Evolutionary conservation across 2,113 vertebrate species (phyloP), one percentile per base, ranked within the genome.

Genomic region (Anoura caudifer): DNA sequence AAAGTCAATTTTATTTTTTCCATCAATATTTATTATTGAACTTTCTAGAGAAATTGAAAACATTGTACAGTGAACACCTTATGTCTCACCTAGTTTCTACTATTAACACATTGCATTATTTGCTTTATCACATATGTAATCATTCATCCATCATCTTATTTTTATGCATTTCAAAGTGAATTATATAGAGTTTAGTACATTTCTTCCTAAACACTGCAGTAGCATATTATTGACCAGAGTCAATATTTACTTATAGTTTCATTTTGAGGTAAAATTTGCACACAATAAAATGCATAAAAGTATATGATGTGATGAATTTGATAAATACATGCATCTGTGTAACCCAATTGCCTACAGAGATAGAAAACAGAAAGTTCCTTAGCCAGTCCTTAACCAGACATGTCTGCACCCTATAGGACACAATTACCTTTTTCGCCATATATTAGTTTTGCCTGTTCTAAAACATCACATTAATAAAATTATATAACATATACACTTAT

Each of bases 171-270:
- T 80, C 26, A 54, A 75, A 76, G 59, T 92, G 41, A 63, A 82
- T 77, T 82, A 5, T 82, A 7, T 8, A 79, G 22, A 43, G 3
- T 47, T 87, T 50, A 83, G 65, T 77, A 90, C 5, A 36, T 83
- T 95, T 90, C 22, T 59, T 14, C 28, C 15, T 87, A 87, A 92
- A 24, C 92, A 87, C 1, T 90, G 38, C 86, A 91, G 38, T 72
- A 41, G 15, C 5, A 17, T 76, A 81, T 70, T 41, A 80, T 90
- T 91, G 88, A n/a, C 41, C 38, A 63, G 31, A 91, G 26, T 85
- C 88, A 61, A 54, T 61, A 95, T 85, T 91, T 90, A 94, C 41
- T 86, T 84, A 69, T 43, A 38, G 33, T 43, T 91, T 76, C 28
- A 33, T 94, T 81, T 61, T 38, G 15, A 82, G 67, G 38, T 65